phyloP scores from a whole-genome alignment of 2,797 vertebrate species.

The Rhabdophis nuchalis region DNA sequence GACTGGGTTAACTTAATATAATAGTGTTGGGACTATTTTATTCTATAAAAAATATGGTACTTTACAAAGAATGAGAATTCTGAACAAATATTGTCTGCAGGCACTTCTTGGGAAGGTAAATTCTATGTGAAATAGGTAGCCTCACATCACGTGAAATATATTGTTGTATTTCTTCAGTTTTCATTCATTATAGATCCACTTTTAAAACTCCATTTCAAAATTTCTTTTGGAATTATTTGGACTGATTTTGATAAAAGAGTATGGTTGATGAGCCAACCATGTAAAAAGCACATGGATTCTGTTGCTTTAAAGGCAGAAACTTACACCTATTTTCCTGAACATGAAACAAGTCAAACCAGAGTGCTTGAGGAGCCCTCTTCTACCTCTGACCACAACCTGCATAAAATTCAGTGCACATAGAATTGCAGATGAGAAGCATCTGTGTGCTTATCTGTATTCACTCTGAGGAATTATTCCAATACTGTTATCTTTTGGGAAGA shows the following conservation, averaged over 20 bases:
- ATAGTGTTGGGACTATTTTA: background rate
- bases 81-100: background rate
- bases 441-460: constrained; percentile 16
- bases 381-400: background rate
- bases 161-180: background rate
- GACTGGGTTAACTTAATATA: background rate
- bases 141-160: background rate
- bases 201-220: background rate
- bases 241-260: background rate
- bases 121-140: background rate
- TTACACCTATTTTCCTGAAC: background rate
- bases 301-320: background rate
- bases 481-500: constrained; percentile 16
- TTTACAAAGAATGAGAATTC: background rate
- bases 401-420: background rate
- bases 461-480: constrained; percentile 21
- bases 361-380: background rate
- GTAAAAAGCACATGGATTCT: background rate
- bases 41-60: background rate
- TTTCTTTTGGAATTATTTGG: background rate
- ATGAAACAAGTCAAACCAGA: background rate
- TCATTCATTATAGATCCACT: background rate
- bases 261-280: background rate
- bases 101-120: background rate
- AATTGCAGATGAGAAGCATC: constrained; percentile 7